Conservation (phyloP, 2,797 vertebrate genomes). For the Leptoclinus maculatus region DNA sequence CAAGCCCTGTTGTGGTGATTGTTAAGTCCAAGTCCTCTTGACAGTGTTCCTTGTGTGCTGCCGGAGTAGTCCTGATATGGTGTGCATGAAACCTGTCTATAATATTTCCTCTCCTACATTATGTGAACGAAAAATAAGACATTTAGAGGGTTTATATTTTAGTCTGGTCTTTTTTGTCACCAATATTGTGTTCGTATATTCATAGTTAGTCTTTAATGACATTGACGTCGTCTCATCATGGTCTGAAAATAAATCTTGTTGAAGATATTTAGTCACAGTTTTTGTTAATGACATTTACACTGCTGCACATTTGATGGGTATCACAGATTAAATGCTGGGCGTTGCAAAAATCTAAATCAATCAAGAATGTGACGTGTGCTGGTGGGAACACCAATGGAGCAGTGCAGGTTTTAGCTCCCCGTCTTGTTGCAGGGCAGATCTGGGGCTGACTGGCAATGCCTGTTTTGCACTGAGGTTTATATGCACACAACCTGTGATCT, state of each 20-base stretch:
- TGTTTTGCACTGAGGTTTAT: slow-evolving; percentile 53
- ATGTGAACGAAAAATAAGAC: too few species aligned
- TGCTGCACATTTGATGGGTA: not conserved
- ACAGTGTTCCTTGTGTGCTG: too few species aligned
- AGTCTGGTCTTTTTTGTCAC: too few species aligned
- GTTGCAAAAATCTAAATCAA: not conserved
- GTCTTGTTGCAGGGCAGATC: slow-evolving; percentile 49
- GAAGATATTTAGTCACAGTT: too few species aligned
- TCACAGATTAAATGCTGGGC: not conserved
- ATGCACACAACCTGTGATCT: slow-evolving; percentile 68
- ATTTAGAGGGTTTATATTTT: too few species aligned
- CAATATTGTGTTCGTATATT: too few species aligned
- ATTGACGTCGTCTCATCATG: not conserved
- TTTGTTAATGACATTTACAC: too few species aligned
- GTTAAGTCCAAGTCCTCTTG: too few species aligned
- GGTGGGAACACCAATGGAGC: slow-evolving; percentile 14
- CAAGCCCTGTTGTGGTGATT: too few species aligned
- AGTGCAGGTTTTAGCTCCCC: not conserved
- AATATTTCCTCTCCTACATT: too few species aligned
- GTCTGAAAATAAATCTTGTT: not conserved
- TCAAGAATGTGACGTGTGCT: not conserved
- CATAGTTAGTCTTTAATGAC: not conserved
- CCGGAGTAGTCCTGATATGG: too few species aligned
- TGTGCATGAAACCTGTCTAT: too few species aligned
- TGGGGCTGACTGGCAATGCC: slow-evolving; percentile 19